phyloP scores from a whole-genome alignment of 2,797 vertebrate species.

The Phrynocephalus forsythii region DNA sequence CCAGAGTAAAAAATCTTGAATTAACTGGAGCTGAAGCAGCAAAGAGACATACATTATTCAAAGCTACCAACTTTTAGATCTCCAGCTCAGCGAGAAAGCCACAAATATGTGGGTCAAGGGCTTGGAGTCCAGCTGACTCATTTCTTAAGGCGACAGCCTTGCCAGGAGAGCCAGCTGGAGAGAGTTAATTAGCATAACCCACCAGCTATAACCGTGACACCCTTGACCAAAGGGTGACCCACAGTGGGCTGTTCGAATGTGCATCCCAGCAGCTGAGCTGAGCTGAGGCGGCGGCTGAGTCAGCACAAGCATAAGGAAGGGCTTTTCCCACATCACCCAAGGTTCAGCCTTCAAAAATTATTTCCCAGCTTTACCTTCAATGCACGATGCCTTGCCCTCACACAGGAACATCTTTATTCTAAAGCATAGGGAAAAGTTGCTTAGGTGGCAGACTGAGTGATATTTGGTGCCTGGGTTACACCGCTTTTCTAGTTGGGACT shows the following conservation, averaged over 20 bases:
- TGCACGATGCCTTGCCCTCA: background rate
- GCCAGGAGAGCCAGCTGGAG: slow-evolving; percentile 35
- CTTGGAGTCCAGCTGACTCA: slow-evolving; percentile 12
- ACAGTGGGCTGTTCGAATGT: background rate
- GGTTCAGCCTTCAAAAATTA: too few species aligned
- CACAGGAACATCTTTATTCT: background rate
- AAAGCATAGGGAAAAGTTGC: background rate
- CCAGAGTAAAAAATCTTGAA: background rate
- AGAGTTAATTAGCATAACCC: slow-evolving; percentile 39
- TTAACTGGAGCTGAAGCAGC: slow-evolving; percentile 6
- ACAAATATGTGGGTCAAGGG: slow-evolving; percentile 7
- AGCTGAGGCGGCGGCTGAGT: background rate
- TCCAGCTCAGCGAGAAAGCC: slow-evolving; percentile 31
- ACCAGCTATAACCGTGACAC: slow-evolving; percentile 34
- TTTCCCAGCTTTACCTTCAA: background rate
- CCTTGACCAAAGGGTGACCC: slow-evolving; percentile 21
- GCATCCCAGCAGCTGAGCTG: slow-evolving; percentile 14
- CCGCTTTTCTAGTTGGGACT: too few species aligned
- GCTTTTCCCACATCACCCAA: background rate
- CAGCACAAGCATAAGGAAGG: background rate
- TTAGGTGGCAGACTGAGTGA: background rate
- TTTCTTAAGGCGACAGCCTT: slow-evolving; percentile 35
- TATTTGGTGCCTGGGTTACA: background rate
- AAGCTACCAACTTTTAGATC: background rate
- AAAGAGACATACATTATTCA: background rate